Conservation (phyloP, 1,140 invertebrate genomes). For the Drosophila varians region DNA sequence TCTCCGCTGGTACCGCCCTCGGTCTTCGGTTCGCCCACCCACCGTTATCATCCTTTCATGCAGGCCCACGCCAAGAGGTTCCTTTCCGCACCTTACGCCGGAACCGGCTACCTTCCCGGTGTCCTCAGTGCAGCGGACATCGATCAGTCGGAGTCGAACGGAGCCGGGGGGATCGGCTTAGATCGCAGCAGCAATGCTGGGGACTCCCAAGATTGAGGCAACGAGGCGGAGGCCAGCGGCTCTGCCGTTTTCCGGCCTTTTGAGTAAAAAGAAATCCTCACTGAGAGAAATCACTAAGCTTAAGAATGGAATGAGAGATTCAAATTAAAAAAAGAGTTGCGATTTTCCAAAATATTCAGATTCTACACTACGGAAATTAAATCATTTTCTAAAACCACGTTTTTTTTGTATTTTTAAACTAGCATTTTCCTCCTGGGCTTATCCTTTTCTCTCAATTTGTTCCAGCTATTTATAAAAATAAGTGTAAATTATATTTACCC, state of each 20-base stretch:
- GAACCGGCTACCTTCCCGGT: slow-evolving; percentile 91
- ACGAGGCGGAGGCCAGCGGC: slow-evolving; percentile 37
- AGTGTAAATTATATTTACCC: slow-evolving; percentile 57
- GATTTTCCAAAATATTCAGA: too few species aligned
- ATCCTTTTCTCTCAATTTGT: neutral
- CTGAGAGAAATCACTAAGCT: too few species aligned
- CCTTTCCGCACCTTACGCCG: slow-evolving; percentile 90
- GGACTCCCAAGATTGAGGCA: slow-evolving; percentile 69
- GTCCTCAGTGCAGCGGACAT: slow-evolving; percentile 87
- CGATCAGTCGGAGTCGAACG: slow-evolving; percentile 80
- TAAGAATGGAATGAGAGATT: neutral
- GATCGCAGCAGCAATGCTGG: slow-evolving; percentile 61
- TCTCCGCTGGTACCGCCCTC: slow-evolving; percentile 87
- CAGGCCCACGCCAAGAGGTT: slow-evolving; percentile 87
- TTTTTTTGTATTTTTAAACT: too few species aligned
- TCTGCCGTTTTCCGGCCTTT: slow-evolving; percentile 67
- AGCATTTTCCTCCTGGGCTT: neutral
- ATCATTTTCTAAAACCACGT: too few species aligned
- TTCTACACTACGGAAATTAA: too few species aligned
- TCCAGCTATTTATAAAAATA: slow-evolving; percentile 28
- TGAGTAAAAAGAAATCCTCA: slow-evolving; percentile 34
- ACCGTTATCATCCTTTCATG: slow-evolving; percentile 82
- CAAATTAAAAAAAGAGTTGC: neutral
- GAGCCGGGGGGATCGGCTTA: slow-evolving; percentile 42
- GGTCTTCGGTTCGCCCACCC: slow-evolving; percentile 84